Base-by-base conservation (phyloP, 2,113 vertebrate genomes). In the Actenoides hombroni region DNA sequence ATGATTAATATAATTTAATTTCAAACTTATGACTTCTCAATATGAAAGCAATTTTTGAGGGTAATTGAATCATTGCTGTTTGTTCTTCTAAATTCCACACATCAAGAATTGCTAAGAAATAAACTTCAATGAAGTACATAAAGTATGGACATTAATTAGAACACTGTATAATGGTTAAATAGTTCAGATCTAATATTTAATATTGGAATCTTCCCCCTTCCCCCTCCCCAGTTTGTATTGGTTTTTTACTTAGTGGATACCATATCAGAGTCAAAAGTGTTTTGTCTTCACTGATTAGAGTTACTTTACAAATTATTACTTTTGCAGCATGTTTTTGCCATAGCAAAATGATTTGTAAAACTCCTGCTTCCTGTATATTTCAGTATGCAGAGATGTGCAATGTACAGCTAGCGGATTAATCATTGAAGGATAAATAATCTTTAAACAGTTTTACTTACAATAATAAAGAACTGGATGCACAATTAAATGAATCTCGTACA, bases 401-500 rank as follows among this genome's bases (percentile, higher is more conserved):
- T 84, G 93, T 94, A 95, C 83, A 94, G 86, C 80, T 80, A 88
- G 75, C 67, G 89, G 85, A 90, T 78, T 88, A 89, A 75, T 79
- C 86, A 89, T 4, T 73, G 68, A 92, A 95, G 48, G 49, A 71
- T 40, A 95, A 71, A 60, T 88, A 95, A 95, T 86, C 81, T 92
- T 95, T 60, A 78, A 90, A 68, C 73, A 93, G 61, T 63, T 96
- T 94, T 95, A 92, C 84, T 97, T 83, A 75, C 61, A 82, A 65
- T 77, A 98, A 97, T 95, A 96, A 96, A 97, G 86, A 93, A 44
- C 75, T 94, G 76, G 79, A 60, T 96, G 67, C 68, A 53, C 61
- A 93, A 76, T 29, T 37, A 81, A 83, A 28, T 63, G 9, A 37
- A 53, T 77, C 42, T 87, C 57, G n/a, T 92, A 51, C 74, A 65